A percentile compares a stretch with the other conserved stretches of the same genome.
Conservation (phyloP, 2,888 invertebrate species). For the Pogonocherus hispidulus region DNA sequence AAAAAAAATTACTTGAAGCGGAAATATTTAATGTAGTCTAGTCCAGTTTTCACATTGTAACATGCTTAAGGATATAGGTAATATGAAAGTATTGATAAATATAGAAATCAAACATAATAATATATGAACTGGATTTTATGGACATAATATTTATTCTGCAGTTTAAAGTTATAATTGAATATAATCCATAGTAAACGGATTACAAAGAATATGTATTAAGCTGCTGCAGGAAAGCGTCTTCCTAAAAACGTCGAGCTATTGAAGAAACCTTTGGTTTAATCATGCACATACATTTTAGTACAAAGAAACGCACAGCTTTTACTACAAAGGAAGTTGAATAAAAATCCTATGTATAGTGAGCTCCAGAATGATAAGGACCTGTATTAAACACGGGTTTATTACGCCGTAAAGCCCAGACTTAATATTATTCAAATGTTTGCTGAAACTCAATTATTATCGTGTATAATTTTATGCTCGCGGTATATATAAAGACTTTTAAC, state of each 20-base stretch:
- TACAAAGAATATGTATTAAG: neutral
- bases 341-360: conserved; percentile 44
- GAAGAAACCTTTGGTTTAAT: conserved; percentile 48
- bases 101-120: too few relatives aligned
- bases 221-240: neutral
- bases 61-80: too few relatives aligned
- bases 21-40: too few relatives aligned
- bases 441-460: conserved; percentile 32
- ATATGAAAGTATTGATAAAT: too few relatives aligned
- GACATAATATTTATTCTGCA: too few relatives aligned
- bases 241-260: conserved; percentile 39
- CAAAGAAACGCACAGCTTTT: conserved; percentile 48
- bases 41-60: too few relatives aligned
- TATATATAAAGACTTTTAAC: conserved; percentile 22
- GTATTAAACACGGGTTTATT: conserved; percentile 38
- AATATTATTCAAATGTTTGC: conserved; percentile 36
- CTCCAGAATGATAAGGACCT: conserved; percentile 43
- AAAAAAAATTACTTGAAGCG: too few relatives aligned
- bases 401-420: conserved; percentile 36
- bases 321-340: conserved; percentile 48
- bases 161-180: too few relatives aligned
- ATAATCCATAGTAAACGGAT: too few relatives aligned
- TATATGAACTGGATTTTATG: too few relatives aligned
- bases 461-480: conserved; percentile 24
- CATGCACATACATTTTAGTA: conserved; percentile 51